A percentile compares a stretch with the other conserved stretches of the same genome.
Evolutionary conservation across 2,888 invertebrate species (phyloP).

Genomic region (Sminthurides aquaticus): DNA sequence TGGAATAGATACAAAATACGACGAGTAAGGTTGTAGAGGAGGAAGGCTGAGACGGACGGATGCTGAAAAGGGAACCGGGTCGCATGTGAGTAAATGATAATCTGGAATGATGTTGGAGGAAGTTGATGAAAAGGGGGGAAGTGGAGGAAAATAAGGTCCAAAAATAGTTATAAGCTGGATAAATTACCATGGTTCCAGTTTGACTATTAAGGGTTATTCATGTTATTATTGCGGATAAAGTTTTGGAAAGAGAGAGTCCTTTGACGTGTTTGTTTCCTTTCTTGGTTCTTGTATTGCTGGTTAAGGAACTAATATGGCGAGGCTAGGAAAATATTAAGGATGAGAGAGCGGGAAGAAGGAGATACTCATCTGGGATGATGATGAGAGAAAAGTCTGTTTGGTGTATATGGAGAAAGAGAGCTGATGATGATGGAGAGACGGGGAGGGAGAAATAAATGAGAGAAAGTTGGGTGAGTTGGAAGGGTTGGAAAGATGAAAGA

Average conservation of each 20-base stretch:
- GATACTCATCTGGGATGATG: neutral
- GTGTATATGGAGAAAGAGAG: neutral
- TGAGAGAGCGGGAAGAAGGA: neutral
- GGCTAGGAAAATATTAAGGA: no score
- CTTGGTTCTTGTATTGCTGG: neutral
- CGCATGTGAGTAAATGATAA: no score
- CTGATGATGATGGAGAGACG: neutral
- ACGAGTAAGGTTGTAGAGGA: no score
- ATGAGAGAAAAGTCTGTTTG: neutral
- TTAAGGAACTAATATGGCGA: no score
- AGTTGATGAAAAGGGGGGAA: no score
- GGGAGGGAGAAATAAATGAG: neutral
- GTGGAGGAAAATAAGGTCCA: neutral
- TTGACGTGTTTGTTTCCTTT: neutral
- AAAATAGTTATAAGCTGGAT: neutral
- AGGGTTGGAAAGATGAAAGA: neutral
- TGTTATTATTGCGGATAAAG: no score
- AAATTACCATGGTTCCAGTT: neutral
- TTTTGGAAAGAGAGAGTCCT: neutral
- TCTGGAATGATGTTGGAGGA: no score
- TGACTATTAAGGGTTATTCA: neutral
- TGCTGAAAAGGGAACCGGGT: no score
- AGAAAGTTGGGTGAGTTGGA: neutral
- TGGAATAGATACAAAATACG: no score
- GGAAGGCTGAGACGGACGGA: no score